Evolutionary conservation across 2,113 vertebrate genomes (phyloP).

Genomic region (Scalopus aquaticus): DNA sequence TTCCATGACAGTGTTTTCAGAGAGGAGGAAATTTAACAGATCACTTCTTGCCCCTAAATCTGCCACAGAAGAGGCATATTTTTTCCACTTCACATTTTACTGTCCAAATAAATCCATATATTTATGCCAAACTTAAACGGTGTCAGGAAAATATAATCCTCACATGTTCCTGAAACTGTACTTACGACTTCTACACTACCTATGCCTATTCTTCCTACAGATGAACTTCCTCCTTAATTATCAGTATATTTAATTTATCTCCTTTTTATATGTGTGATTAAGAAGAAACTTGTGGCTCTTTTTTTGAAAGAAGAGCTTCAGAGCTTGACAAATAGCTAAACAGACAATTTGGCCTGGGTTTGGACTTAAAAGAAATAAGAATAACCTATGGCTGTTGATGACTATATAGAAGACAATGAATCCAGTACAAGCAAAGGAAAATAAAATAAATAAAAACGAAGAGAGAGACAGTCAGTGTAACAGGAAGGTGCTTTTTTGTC

Average conservation of each 20-base stretch:
- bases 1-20: background rate
- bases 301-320: constrained; percentile 23
- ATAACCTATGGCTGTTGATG: background rate
- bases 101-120: background rate
- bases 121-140: background rate
- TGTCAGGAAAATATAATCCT: background rate
- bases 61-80: background rate
- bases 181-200: background rate
- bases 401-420: background rate
- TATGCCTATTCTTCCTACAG: background rate
- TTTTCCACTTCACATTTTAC: constrained; percentile 33
- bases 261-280: background rate
- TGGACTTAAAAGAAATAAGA: constrained; percentile 10
- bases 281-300: background rate
- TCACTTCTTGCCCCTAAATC: background rate
- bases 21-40: background rate
- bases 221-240: constrained; percentile 22
- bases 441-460: background rate
- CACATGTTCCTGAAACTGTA: background rate
- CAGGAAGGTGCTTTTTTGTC: background rate
- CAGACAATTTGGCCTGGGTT: background rate
- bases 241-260: background rate
- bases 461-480: background rate
- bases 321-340: background rate
- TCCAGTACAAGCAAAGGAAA: background rate